These are phyloP conservation scores for Batillaria attramentaria DNA, from an alignment of 1,140 invertebrate genomes.

Conservation along the genomic window DNA sequence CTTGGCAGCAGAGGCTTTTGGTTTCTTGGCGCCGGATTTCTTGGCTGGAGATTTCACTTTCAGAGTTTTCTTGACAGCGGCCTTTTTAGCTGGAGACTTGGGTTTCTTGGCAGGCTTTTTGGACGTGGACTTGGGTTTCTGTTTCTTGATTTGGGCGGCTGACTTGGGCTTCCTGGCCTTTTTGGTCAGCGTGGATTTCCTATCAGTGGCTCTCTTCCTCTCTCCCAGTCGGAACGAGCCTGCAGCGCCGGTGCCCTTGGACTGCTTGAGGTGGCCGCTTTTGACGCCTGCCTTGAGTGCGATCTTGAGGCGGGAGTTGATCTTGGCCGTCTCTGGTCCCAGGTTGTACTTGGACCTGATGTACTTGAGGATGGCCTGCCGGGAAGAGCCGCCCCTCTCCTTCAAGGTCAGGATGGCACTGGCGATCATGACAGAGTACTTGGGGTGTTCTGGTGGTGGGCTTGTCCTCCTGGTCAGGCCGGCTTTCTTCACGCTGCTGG, in stretches of 20 bases:
- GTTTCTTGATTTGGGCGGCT: conserved; percentile 27
- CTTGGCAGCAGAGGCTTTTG: conserved; percentile 4
- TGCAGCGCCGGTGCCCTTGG: conserved; percentile 68
- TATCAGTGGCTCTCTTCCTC: conserved; percentile 5
- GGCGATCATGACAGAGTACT: conserved; percentile 50
- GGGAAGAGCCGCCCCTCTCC: conserved; percentile 62
- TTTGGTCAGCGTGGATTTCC: conserved; percentile 32
- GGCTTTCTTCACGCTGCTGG: background rate
- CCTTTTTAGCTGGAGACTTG: conserved; percentile 32
- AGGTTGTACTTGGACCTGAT: conserved; percentile 65
- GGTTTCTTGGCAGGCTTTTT: conserved; percentile 44
- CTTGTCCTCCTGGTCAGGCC: too few species aligned
- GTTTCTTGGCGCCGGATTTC: conserved; percentile 9
- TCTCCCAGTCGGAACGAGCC: conserved; percentile 67
- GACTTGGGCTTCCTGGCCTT: conserved; percentile 38
- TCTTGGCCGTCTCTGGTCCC: conserved; percentile 56
- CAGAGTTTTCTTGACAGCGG: conserved; percentile 30
- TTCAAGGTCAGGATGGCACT: conserved; percentile 46
- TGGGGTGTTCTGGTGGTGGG: conserved; percentile 51
- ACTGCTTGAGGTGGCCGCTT: conserved; percentile 61
- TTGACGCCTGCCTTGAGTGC: conserved; percentile 62
- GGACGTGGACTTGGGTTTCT: conserved; percentile 34
- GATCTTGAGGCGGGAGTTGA: conserved; percentile 64
- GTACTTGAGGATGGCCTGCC: conserved; percentile 70
- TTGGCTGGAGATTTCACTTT: background rate